Conservation (phyloP, 2,888 invertebrate genomes). For the Agonopterix arenella region DNA sequence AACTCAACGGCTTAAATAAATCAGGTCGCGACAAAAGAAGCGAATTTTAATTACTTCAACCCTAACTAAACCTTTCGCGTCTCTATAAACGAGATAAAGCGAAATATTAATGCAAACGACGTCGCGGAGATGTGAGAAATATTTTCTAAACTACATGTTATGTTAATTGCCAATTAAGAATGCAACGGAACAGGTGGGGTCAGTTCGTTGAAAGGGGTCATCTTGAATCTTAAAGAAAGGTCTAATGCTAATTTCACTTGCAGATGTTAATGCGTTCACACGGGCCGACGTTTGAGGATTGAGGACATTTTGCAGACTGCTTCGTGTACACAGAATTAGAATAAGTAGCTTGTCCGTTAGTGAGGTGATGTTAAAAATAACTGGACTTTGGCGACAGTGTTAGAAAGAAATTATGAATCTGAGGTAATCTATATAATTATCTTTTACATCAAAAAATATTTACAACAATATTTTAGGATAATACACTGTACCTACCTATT, state of each 20-base stretch:
- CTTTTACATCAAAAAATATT: too few species aligned
- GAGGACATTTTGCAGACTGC: not conserved
- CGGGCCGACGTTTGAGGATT: conserved; percentile 14
- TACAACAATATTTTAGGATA: too few species aligned
- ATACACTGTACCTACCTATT: too few species aligned
- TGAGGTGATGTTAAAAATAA: too few species aligned
- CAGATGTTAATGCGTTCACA: conserved; percentile 42
- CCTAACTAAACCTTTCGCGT: conserved; percentile 5
- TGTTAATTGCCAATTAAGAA: conserved; percentile 33
- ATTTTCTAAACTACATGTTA: conserved; percentile 14
- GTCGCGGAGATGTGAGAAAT: conserved; percentile 32
- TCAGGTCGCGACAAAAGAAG: conserved; percentile 1
- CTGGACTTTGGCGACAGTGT: too few species aligned
- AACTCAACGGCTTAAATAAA: too few species aligned
- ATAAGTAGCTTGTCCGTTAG: too few species aligned
- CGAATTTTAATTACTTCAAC: conserved; percentile 12
- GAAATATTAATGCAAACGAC: not conserved
- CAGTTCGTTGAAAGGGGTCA: conserved; percentile 49
- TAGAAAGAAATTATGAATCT: too few species aligned
- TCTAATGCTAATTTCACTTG: conserved; percentile 39
- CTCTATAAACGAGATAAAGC: conserved; percentile 1
- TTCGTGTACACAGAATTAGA: too few species aligned
- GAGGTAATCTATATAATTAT: too few species aligned
- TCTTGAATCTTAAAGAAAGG: conserved; percentile 18
- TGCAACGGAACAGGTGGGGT: conserved; percentile 59